phyloP scores from a whole-genome alignment of 2,888 invertebrate genomes.

The Leptothorax acervorum region DNA sequence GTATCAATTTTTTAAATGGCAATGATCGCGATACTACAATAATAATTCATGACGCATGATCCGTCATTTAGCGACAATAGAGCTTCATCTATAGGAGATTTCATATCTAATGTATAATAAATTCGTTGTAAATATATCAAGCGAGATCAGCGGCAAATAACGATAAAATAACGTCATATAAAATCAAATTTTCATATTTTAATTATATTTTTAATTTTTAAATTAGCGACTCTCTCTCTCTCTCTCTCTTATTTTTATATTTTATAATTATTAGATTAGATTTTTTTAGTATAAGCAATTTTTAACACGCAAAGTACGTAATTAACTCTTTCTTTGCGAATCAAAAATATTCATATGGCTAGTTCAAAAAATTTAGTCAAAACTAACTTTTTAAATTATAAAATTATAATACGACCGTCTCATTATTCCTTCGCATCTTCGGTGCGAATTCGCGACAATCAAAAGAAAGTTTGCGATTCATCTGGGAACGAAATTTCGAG shows the following conservation, averaged over 20 bases:
- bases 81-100: no score
- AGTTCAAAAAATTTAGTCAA: neutral
- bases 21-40: no score
- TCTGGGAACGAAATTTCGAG: neutral
- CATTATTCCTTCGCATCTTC: neutral
- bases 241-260: neutral
- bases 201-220: neutral
- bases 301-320: neutral
- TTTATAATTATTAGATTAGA: conserved; percentile 6
- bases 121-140: no score
- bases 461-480: neutral
- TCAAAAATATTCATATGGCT: neutral
- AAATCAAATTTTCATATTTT: neutral
- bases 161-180: neutral
- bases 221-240: neutral
- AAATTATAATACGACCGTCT: neutral
- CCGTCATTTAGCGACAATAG: no score
- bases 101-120: no score
- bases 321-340: neutral
- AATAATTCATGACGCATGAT: no score
- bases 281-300: neutral
- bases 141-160: neutral
- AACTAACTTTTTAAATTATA: neutral
- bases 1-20: no score
- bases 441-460: neutral